Evolutionary conservation across 30 jellyfish, hydroid and myxozoan species (phyloP), one percentile per base, ranked within the genome.

Genomic region (Nemopilema nomurai): DNA sequence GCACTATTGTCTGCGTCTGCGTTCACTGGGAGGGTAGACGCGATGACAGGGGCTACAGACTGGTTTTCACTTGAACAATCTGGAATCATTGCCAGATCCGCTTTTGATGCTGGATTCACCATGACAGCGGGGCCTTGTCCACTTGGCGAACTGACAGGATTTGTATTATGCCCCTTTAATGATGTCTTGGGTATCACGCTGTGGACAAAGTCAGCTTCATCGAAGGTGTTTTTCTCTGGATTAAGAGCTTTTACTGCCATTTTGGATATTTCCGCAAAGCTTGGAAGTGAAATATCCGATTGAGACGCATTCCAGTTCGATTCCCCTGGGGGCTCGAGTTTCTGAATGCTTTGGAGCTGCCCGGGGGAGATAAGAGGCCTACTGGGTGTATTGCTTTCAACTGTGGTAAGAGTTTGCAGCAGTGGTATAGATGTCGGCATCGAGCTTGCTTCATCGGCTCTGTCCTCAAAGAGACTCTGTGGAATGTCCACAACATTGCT

Each of bases 221-320:
- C 57, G 9, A 41, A 41, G 57, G 57, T 41, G 13, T 41, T 41
- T 6, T 41, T 41, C 13, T 41, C 57, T 41, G 57, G 57, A 41
- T 41, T 41, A 3, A 41, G 57, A 13, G 57, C 57, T 13, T 71
- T 71, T 16, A 25, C n/a, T 24, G 49, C 27, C 9, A 53, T 71
- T 31, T 71, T 28, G 1, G 81, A 71, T 1, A 71, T 71, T 31
- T 71, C 81, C 1, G 81, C 81, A 28, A 71, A 71, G 26, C 65
- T 71, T 28, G 81, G 81, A 18, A 71, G 67, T 20, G 81, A 26
- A 1, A 33, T 22, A 67, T 67, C 41, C 1, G 76, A 17, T 67
- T 29, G 17, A 16, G 76, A 23, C 3, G 21, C 18, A 7, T 13
- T 67, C 76, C 76, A 67, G 76, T 13, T 41, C 6, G 57, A 41